Base-by-base conservation (phyloP, 2,888 invertebrate genomes). In the Campoplex nolae region DNA sequence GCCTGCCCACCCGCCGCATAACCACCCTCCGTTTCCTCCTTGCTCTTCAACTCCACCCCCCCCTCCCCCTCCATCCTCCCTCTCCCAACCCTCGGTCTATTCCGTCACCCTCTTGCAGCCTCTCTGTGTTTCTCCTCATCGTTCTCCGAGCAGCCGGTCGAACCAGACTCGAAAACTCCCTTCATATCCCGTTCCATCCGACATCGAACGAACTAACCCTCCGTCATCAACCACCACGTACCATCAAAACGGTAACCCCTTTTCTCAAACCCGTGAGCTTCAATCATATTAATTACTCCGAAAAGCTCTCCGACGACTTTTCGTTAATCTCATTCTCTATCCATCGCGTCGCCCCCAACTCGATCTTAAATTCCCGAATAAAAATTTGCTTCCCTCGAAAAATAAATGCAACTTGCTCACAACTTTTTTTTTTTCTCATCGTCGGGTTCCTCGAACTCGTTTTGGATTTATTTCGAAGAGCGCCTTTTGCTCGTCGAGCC, bases 251-350 rank as follows among this genome's bases (percentile, higher is more conserved):
- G 38, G 38, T 48, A 62, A 67, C 67, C 68, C 88, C 74, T 67
- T 54, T 48, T 28, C 51, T 65, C 68, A 48, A 78, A 90, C 86
- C 82, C 86, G 23, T 23, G 88, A 18, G 89, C 91, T 92, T 91
- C 92, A 91, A 93, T 93, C 92, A 90, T 92, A 93, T 93, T 92
- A 93, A 92, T 93, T 92, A 93, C 90, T 91, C 88, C 82, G 89
- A 88, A 89, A 88, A 88, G 1, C 85, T 85, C 62, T 48, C 6
- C 23, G 48, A 73, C 68, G 28, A 79, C 45, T 79, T 58, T 56
- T 32, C 18, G 23, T 38, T 38, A 7, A 70, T 78, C 67, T 67
- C 65, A 35, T 77, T 38, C n/a, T 28, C 23, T 2, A 7, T 18
- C 18, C 8, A 9, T 7, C 38, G n/a, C 38, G 8, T 6, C 38